These are phyloP conservation scores for Neelides sp. DNA, from an alignment of 1,140 invertebrate genomes.

Conservation along the genomic window DNA sequence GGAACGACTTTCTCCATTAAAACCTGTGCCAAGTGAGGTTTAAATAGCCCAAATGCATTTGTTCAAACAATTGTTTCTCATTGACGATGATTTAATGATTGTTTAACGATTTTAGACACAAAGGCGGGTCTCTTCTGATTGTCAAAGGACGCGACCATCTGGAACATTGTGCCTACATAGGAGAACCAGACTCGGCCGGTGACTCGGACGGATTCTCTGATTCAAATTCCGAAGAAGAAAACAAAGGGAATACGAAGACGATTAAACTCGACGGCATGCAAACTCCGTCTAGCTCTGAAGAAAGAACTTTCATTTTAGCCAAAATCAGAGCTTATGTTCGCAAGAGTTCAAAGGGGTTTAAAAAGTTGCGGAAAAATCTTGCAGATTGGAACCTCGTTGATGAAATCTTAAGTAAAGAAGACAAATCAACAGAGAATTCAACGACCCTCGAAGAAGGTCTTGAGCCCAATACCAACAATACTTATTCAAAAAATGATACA, in stretches of 20 bases:
- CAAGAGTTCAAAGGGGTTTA: slow-evolving; percentile 12
- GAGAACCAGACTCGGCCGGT: slow-evolving; percentile 43
- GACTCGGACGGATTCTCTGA: slow-evolving; percentile 27
- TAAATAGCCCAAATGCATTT: slow-evolving; percentile 7
- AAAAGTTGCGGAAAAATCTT: slow-evolving; percentile 17
- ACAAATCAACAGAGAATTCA: not conserved
- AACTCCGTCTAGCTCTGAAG: slow-evolving; percentile 5
- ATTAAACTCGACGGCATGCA: not conserved
- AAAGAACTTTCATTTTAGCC: slow-evolving; percentile 21
- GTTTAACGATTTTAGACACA: slow-evolving; percentile 44
- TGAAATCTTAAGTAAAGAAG: not conserved
- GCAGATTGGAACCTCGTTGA: slow-evolving; percentile 10
- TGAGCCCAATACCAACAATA: no score
- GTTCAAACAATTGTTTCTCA: not conserved
- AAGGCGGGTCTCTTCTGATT: slow-evolving; percentile 58
- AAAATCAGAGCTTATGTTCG: slow-evolving; percentile 23
- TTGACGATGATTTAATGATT: not conserved
- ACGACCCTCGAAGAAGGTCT: not conserved
- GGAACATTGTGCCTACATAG: slow-evolving; percentile 64
- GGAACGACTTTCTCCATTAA: slow-evolving; percentile 60
- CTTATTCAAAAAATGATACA: not conserved
- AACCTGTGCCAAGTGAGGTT: slow-evolving; percentile 51
- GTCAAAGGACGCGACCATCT: slow-evolving; percentile 61
- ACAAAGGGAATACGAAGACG: not conserved
- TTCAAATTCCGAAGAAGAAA: slow-evolving; percentile 17